Percentiles rank a stretch among this genome's conserved stretches.
Conservation (phyloP, 2,797 vertebrate species). For the Muscicapa comitata region DNA sequence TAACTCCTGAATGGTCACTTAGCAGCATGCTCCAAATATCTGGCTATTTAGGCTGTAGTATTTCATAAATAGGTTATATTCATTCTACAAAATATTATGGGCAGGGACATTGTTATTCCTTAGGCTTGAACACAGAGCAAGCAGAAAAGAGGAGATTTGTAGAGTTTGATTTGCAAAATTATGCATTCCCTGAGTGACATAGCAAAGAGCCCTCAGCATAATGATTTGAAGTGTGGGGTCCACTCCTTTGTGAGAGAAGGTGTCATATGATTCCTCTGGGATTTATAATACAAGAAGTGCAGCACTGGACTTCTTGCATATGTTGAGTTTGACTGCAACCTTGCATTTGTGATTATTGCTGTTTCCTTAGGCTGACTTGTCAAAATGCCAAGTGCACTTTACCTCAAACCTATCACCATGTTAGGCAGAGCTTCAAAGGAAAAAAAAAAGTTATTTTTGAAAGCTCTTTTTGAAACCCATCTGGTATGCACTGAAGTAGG, state of each 20-base stretch:
- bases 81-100: background rate
- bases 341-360: background rate
- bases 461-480: background rate
- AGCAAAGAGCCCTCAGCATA: background rate
- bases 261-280: background rate
- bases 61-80: background rate
- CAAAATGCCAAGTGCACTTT: background rate
- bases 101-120: background rate
- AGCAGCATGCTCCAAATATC: background rate
- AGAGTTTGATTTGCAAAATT: background rate
- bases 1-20: background rate
- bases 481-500: background rate
- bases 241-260: background rate
- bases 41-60: background rate
- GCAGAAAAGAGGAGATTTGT: background rate
- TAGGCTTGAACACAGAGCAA: background rate
- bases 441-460: background rate
- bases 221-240: background rate
- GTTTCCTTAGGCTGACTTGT: background rate
- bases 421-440: background rate
- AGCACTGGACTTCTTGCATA: background rate
- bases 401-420: background rate
- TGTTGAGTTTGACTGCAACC: background rate
- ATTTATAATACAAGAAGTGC: background rate
- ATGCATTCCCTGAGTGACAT: background rate